Evolutionary conservation across 2,797 vertebrate genomes (phyloP).

Genomic region (Poecilia gillii): DNA sequence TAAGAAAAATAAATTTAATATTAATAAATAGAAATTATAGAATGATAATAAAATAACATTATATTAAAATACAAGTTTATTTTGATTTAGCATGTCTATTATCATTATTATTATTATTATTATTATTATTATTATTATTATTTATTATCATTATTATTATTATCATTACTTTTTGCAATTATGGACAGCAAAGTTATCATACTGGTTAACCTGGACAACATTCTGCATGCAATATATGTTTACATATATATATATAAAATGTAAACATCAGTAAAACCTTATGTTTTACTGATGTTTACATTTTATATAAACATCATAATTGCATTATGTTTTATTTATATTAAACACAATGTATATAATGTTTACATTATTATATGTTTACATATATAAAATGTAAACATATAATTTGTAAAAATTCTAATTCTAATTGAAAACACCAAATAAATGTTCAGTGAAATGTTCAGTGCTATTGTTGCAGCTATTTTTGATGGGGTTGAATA

Average conservation of each 20-base stretch:
- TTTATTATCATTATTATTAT: too few relatives aligned
- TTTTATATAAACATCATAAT: too few relatives aligned
- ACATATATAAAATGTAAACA: background rate
- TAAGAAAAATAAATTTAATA: background rate
- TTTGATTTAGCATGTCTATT: too few relatives aligned
- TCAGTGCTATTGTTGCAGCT: background rate
- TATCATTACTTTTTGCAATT: background rate
- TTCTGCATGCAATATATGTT: background rate
- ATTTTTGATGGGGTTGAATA: background rate
- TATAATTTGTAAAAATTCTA: background rate
- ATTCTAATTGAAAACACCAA: background rate
- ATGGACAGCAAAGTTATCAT: background rate
- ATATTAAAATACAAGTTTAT: too few relatives aligned
- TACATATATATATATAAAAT: background rate
- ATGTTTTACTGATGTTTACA: too few relatives aligned
- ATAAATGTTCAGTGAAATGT: too few relatives aligned
- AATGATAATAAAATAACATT: background rate
- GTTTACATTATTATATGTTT: too few relatives aligned
- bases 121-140: too few relatives aligned
- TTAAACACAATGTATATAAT: too few relatives aligned
- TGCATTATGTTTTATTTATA: too few relatives aligned
- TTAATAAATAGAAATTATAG: background rate
- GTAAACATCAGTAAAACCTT: background rate
- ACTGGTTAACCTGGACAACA: background rate
- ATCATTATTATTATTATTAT: too few relatives aligned